phyloP scores from a whole-genome alignment of 2,888 invertebrate genomes.

The Hirtodrosophila cameraria region DNA sequence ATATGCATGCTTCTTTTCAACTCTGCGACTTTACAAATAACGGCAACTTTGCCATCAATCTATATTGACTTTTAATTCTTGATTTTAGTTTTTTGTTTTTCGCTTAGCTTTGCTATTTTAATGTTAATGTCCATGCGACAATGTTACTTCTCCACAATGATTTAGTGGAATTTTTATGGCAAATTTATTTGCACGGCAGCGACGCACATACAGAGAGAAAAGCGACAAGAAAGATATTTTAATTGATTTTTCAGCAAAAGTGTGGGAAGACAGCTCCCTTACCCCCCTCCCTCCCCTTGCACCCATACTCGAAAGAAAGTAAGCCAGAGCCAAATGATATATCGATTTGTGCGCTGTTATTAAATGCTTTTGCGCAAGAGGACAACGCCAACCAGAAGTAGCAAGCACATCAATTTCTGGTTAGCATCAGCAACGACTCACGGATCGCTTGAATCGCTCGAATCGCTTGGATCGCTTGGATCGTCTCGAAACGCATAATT shows the following conservation, averaged over 20 bases:
- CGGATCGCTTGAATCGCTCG: constrained; percentile 42
- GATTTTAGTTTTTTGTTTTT: constrained; percentile 12
- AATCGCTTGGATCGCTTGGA: constrained; percentile 40
- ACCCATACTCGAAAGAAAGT: constrained; percentile 61
- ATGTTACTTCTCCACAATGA: constrained; percentile 62
- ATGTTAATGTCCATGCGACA: constrained; percentile 69
- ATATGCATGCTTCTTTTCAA: no score
- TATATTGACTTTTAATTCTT: constrained; percentile 27
- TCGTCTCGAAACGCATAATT: constrained; percentile 72
- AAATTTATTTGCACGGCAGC: constrained; percentile 68
- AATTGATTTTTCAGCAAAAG: constrained; percentile 74
- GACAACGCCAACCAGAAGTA: constrained; percentile 63
- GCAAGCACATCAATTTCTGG: constrained; percentile 77
- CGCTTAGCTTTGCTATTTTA: constrained; percentile 63
- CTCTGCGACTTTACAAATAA: constrained; percentile 23
- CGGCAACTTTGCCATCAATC: constrained; percentile 42
- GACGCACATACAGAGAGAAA: constrained; percentile 15
- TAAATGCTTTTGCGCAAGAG: constrained; percentile 69
- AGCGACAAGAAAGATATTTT: constrained; percentile 70
- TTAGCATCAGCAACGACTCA: constrained; percentile 57
- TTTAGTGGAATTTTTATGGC: constrained; percentile 78
- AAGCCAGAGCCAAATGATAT: constrained; percentile 70
- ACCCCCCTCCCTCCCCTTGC: neutral
- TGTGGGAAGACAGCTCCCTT: constrained; percentile 63
- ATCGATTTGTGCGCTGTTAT: constrained; percentile 77